Percentiles rank a stretch among this genome's conserved stretches.
Evolutionary conservation across 2,113 vertebrate species (phyloP).

Genomic region (Brienomyrus longianalis): DNA sequence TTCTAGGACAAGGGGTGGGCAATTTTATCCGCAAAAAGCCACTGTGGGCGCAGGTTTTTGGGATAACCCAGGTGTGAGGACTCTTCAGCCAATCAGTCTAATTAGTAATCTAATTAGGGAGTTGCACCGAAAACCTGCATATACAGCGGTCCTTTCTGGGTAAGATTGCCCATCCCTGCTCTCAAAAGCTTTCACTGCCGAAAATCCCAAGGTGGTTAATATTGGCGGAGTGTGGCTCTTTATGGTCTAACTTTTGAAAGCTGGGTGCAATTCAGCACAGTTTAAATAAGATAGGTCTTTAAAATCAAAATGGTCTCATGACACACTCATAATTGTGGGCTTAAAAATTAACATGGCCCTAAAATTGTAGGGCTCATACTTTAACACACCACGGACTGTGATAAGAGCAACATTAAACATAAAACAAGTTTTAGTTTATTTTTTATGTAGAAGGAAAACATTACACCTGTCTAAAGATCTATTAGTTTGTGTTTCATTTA

Average conservation of each 20-base stretch:
- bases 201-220: not conserved
- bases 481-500: too few relatives aligned
- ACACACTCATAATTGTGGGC: not conserved
- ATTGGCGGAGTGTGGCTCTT: not conserved
- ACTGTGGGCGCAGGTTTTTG: too few relatives aligned
- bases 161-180: not conserved
- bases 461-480: not conserved
- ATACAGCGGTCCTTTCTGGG: too few relatives aligned
- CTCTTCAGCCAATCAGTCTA: too few relatives aligned
- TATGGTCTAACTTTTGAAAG: not conserved
- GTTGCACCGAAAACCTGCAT: not conserved
- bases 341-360: not conserved
- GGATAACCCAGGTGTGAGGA: too few relatives aligned
- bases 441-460: not conserved
- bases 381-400: not conserved
- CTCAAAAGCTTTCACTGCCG: not conserved
- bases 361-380: not conserved
- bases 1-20: not conserved
- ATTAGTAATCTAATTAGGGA: not conserved
- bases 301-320: too few relatives aligned
- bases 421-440: not conserved
- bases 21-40: too few relatives aligned
- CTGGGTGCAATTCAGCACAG: not conserved
- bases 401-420: not conserved
- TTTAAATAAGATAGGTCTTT: too few relatives aligned